Conservation (phyloP, 2,113 vertebrate species). For the Vulpes ferrilata region DNA sequence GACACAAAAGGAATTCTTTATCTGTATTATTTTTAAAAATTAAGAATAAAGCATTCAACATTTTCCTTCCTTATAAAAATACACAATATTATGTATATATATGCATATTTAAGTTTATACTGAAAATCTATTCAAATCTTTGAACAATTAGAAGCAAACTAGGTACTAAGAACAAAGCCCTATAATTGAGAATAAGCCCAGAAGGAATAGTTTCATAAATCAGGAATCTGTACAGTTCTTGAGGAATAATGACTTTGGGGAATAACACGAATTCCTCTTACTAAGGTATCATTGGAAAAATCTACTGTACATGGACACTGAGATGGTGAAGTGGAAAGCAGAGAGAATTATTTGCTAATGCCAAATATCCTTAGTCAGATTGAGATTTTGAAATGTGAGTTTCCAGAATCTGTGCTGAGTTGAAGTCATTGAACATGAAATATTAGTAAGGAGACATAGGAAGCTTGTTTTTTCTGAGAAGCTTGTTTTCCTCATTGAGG, state of each 20-base stretch:
- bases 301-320: background rate
- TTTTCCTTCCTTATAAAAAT: background rate
- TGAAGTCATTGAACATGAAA: background rate
- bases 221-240: background rate
- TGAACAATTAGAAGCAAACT: background rate
- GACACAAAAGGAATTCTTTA: background rate
- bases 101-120: background rate
- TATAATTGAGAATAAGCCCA: background rate
- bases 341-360: background rate
- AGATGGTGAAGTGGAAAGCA: background rate
- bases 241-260: background rate
- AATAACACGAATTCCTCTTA: background rate
- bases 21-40: background rate
- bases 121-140: background rate
- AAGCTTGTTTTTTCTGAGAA: background rate
- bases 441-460: background rate
- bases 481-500: background rate
- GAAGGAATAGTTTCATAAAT: background rate
- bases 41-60: background rate
- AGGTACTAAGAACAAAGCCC: background rate
- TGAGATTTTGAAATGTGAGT: background rate
- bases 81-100: background rate
- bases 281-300: background rate
- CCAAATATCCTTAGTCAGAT: background rate
- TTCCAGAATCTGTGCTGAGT: background rate